Percentiles rank a stretch among this genome's conserved stretches.
Conservation (phyloP, 2,888 invertebrate species). For the Nemurella pictetii region DNA sequence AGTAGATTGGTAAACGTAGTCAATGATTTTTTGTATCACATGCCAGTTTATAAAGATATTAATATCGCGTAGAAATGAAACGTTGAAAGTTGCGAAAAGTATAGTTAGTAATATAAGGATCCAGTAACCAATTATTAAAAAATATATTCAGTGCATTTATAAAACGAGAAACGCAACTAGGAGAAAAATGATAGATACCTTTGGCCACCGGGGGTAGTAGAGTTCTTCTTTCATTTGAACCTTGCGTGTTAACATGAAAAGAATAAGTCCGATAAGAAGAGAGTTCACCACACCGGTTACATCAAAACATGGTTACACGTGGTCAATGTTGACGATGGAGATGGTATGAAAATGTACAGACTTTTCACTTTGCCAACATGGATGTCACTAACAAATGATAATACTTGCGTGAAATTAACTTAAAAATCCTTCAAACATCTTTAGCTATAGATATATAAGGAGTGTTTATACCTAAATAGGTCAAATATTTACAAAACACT, state of each 20-base stretch:
- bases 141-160: not conserved
- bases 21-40: not conserved
- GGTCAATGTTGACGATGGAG: too few relatives aligned
- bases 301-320: not conserved
- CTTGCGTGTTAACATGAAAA: conserved; percentile 46
- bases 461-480: too few relatives aligned
- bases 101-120: not conserved
- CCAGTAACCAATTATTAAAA: not conserved
- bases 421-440: too few relatives aligned
- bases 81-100: too few relatives aligned
- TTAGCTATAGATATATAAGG: too few relatives aligned
- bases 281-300: conserved; percentile 30
- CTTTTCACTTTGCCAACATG: too few relatives aligned
- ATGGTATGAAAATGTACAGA: not conserved
- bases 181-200: conserved; percentile 47
- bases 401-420: too few relatives aligned
- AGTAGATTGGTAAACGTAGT: too few relatives aligned
- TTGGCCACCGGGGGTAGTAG: conserved; percentile 48
- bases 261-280: conserved; percentile 38
- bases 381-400: too few relatives aligned
- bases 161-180: conserved; percentile 20
- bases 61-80: too few relatives aligned
- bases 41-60: not conserved
- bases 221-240: conserved; percentile 56
- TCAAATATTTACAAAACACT: too few relatives aligned